Conservation (phyloP, 2,888 invertebrate genomes). For the Cepaea hortensis region DNA sequence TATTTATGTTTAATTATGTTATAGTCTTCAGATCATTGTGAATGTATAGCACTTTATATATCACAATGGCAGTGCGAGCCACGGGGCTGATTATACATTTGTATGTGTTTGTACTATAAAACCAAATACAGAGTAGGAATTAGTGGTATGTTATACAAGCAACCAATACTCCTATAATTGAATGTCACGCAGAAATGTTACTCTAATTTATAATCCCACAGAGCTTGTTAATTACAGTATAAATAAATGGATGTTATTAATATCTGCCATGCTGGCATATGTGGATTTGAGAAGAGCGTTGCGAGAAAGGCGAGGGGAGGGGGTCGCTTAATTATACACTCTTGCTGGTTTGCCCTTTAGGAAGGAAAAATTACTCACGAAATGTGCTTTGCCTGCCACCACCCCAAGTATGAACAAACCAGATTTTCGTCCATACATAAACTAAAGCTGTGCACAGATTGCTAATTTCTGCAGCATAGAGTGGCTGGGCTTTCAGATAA, state of each 20-base stretch:
- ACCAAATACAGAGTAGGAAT: neutral
- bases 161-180: neutral
- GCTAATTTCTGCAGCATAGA: neutral
- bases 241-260: neutral
- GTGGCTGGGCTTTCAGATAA: slow-evolving; percentile 29
- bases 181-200: neutral
- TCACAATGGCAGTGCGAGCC: too few relatives aligned
- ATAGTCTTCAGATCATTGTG: too few relatives aligned
- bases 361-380: slow-evolving; percentile 7
- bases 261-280: neutral
- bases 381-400: neutral
- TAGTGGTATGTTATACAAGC: neutral
- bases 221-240: neutral
- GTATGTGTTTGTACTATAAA: neutral
- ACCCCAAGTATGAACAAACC: neutral
- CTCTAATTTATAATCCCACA: neutral
- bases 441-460: slow-evolving; percentile 13
- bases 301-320: neutral
- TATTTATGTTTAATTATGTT: too few relatives aligned
- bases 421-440: neutral
- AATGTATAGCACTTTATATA: too few relatives aligned
- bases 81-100: too few relatives aligned
- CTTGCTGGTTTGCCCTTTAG: slow-evolving; percentile 3
- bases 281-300: too few relatives aligned
- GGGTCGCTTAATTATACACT: neutral